phyloP scores from a whole-genome alignment of 2,888 invertebrate genomes.

The Meghimatium bilineatum region DNA sequence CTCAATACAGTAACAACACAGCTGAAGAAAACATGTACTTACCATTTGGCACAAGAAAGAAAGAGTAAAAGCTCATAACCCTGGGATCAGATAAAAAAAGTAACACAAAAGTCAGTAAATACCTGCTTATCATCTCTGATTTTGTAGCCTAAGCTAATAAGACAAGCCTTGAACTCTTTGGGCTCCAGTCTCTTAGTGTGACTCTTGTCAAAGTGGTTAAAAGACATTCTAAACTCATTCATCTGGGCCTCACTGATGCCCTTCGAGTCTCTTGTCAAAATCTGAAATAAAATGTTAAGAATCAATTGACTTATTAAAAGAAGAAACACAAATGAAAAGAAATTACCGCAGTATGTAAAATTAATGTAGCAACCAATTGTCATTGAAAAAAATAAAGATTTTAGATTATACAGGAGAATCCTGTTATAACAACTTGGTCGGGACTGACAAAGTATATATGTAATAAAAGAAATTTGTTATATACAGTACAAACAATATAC shows the following conservation, averaged over 20 bases:
- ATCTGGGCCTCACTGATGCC: conserved; percentile 91
- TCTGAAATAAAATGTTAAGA: conserved; percentile 76
- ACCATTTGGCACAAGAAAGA: no score
- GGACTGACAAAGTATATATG: no score
- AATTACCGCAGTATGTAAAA: background rate
- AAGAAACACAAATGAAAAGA: background rate
- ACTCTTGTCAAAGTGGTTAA: conserved; percentile 98
- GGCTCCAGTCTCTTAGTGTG: conserved; percentile 92
- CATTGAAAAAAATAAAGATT: no score
- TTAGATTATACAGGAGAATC: no score
- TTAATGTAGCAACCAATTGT: no score
- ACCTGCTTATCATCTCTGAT: conserved; percentile 95
- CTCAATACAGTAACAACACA: no score
- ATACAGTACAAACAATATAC: no score
- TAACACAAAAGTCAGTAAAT: conserved; percentile 37
- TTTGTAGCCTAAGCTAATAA: conserved; percentile 94
- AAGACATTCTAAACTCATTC: conserved; percentile 97
- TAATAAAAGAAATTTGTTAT: no score
- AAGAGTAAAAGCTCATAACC: no score
- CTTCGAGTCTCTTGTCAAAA: conserved; percentile 86
- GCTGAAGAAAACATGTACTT: no score
- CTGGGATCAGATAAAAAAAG: no score
- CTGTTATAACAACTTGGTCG: no score
- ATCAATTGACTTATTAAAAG: background rate
- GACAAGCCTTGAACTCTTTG: conserved; percentile 98